These are phyloP conservation scores for Carettochelys insculpta DNA, from an alignment of 2,113 vertebrate species.

Conservation along the genomic window DNA sequence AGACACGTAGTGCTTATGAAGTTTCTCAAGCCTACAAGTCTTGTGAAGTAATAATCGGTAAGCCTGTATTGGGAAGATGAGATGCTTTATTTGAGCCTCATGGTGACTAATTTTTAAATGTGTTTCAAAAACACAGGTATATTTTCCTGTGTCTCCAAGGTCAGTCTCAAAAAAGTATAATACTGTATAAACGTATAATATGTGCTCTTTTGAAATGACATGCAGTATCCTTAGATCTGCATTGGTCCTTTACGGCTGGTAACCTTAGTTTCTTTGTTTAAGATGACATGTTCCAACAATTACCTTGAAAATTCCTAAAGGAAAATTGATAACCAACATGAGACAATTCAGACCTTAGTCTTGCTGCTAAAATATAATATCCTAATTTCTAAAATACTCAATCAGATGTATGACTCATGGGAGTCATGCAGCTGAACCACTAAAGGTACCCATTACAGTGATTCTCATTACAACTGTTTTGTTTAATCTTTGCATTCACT, in stretches of 20 bases:
- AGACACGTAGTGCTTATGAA: constrained; percentile 94
- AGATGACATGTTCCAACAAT: not conserved
- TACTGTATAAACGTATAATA: fast-evolving
- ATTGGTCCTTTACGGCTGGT: not conserved
- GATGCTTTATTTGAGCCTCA: not conserved
- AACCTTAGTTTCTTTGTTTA: not conserved
- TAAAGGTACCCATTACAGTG: not conserved
- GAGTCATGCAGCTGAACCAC: not conserved
- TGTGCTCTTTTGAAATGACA: not conserved
- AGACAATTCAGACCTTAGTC: not conserved
- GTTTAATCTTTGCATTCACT: not conserved
- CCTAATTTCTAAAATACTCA: not conserved
- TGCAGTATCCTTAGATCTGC: not conserved
- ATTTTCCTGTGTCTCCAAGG: fast-evolving
- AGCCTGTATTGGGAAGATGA: constrained; percentile 29
- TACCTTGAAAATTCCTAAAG: not conserved
- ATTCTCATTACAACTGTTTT: not conserved
- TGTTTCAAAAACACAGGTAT: not conserved
- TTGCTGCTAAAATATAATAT: not conserved
- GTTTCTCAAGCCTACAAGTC: constrained; percentile 87
- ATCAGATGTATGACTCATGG: not conserved
- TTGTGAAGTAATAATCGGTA: constrained; percentile 94
- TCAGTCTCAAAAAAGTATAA: not conserved
- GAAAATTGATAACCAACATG: not conserved
- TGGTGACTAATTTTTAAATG: fast-evolving